Base-by-base conservation (phyloP, 1,140 invertebrate genomes). In the Neodiprion fabricii region DNA sequence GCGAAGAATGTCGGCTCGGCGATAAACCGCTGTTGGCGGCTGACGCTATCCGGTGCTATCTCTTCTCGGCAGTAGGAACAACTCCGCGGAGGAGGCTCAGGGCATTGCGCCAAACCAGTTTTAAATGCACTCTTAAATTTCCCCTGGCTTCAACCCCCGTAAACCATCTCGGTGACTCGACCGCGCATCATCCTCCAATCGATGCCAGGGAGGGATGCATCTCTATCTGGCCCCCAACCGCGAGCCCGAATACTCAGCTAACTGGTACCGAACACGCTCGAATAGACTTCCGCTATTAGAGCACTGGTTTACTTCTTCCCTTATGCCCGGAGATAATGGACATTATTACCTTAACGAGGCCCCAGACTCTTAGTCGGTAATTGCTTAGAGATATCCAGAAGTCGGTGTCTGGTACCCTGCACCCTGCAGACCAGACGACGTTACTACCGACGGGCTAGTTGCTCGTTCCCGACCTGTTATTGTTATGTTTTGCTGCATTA, bases 71-170 rank as follows among this genome's bases (percentile, higher is more conserved):
- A 84, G 83, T 79, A 69, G 67, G 21, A 82, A 79, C 77, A 77
- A 81, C 79, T 82, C 79, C 78, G 28, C 28, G 28, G 28, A 80
- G 79, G 80, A 85, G 82, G 83, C 80, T 79, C 79, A 87, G 85
- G 86, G 86, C 85, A 87, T 83, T 83, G 83, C 85, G 85, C 85
- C 86, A 87, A 87, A 87, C 86, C 85, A 87, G 86, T 86, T 88
- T 88, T 87, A 88, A 87, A 88, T 87, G 85, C 85, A 85, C 85
- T 87, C 86, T 87, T 87, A 87, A 87, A 87, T 87, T 87, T 86
- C 83, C 83, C 80, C 84, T 85, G 85, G 81, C 85, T 85, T 82
- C 85, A 83, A 87, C 85, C 85, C 85, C 28, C 5, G 86, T 87
- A 87, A 87, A 87, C 83, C 83, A 88, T 86, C 85, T 85, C 83